Base-by-base conservation (phyloP, 2,888 invertebrate genomes). In the Platycheirus albimanus region DNA sequence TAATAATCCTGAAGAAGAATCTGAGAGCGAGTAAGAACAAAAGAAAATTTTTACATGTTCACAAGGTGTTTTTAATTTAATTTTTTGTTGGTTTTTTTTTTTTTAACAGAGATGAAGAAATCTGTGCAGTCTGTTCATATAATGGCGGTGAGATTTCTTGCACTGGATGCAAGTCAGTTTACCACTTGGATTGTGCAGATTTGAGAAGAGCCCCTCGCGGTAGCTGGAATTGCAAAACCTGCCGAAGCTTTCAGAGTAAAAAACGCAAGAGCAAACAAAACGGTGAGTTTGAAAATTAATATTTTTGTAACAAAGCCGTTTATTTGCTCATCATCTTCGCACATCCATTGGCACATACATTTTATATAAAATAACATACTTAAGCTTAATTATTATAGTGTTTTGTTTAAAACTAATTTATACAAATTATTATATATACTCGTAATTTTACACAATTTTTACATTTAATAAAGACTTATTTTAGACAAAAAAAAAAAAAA, bases 181-280 rank as follows among this genome's bases (percentile, higher is more conserved):
- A 93, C 90, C 97, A 97, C 90, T 90, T 94, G 58, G 95, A 96
- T 89, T 97, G 97, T 90, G 91, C 92, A 47, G 93, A 93, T 47
- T 88, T 95, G 33, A 91, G 93, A 85, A 92, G 94, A 84, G 89
- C 92, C 13, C 95, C 94, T 0, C 91, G 94, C 41, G 93, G 93
- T 3, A 92, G 92, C 61, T 95, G 94, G 93, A 89, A 90, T 3
- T 95, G 95, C 87, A 90, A 90, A 10, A 89, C 91, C 41, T 95
- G 95, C 88, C 93, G 89, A 76, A 56, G 69, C 4, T 86, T 85
- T 87, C 83, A 90, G 86, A 70, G 90, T 87, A 87, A 89, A 86
- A 83, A 88, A 87, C 84, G 86, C 84, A 76, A 81, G 86, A 43
- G 86, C 85, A 33, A 85, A 86, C 5, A 86, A 85, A 76, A 87